Conservation (phyloP, 2,797 vertebrate species). For the Brachymystax lenok region DNA sequence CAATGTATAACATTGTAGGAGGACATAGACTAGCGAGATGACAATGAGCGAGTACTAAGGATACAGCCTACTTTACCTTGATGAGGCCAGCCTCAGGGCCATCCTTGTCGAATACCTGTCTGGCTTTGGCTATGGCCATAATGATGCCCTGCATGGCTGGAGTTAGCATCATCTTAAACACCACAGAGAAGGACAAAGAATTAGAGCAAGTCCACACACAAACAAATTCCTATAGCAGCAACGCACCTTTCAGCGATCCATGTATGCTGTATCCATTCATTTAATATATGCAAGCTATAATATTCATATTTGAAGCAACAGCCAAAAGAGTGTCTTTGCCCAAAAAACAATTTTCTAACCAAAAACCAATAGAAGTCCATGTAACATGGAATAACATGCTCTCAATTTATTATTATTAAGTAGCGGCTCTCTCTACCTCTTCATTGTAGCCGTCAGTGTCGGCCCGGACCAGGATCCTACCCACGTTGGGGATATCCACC, state of each 20-base stretch:
- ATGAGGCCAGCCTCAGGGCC: constrained; percentile 97
- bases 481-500: constrained; percentile 96
- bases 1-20: neutral
- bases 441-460: constrained; percentile 96
- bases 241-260: neutral
- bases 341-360: neutral
- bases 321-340: neutral
- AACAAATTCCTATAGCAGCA: neutral
- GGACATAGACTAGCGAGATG: neutral
- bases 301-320: neutral
- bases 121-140: constrained; percentile 95
- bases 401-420: neutral
- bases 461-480: constrained; percentile 89
- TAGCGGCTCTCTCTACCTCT: constrained; percentile 81
- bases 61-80: constrained; percentile 77
- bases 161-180: constrained; percentile 91
- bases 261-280: neutral
- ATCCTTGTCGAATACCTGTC: constrained; percentile 90
- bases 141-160: constrained; percentile 99
- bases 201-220: neutral
- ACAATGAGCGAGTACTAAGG: too few relatives aligned
- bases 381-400: neutral
- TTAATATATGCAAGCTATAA: neutral
- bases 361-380: neutral
- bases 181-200: neutral